Base-by-base conservation (phyloP, 2,113 vertebrate genomes). In the Antechinus stuartii region DNA sequence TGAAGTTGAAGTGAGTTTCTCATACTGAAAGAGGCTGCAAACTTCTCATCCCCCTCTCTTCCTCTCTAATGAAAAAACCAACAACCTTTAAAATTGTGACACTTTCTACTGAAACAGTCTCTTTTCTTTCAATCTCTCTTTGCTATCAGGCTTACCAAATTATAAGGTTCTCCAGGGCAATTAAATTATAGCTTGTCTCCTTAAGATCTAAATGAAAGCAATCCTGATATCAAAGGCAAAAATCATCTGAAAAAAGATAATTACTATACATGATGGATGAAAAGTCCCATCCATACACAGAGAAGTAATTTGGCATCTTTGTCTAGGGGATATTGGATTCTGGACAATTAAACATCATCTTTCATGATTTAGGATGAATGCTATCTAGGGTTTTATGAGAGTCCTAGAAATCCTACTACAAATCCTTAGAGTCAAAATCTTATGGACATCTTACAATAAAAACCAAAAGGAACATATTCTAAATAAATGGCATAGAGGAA, bases 131-230 rank as follows among this genome's bases (percentile, higher is more conserved):
- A 93, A 35, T 94, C 95, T 98, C 50, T 93, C 95, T 93, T 94
- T 91, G 93, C 93, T 97, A 47, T 96, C 84, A 95, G 76, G 35
- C 93, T 97, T 97, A 95, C 92, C 89, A 96, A 94, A 97, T 92
- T 35, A 91, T 98, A 97, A 89, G 91, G 97, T 95, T 97, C 92
- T 94, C 97, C 93, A 95, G 96, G 97, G 98, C 97, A 96, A 98
- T 96, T 91, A 97, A 89, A 97, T 95, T 93, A 92, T 94, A 98
- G 54, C 26, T 94, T 96, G 97, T 95, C 95, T 91, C 96, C 94
- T 95, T 95, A 96, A 97, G 97, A 96, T 91, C 90, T 92, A 94
- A 96, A 52, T 91, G 96, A 97, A 96, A 89, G 55, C 94, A 91
- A 97, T 91, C 92, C 93, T 97, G 96, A 95, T 95, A 96, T 95